Evolutionary conservation across 1,140 invertebrate genomes (phyloP), one percentile per base, ranked within the genome.

Genomic region (Trichonephila inaurata): DNA sequence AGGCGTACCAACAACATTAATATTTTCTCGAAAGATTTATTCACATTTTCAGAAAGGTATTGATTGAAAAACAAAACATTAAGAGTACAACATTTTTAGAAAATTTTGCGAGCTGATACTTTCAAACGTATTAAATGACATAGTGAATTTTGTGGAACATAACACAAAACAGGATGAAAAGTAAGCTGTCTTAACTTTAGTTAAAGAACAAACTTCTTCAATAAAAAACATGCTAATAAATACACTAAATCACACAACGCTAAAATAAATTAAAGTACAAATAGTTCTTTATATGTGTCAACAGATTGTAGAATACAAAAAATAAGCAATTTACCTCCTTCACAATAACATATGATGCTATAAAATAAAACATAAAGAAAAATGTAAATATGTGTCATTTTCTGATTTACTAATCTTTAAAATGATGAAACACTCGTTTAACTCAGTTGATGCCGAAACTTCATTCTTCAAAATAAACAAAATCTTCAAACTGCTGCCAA

Each of bases 401-500:
- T 77, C 14, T 18, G 16, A 28, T 7, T 77, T 40, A 40, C 14
- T 33, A 77, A 33, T 33, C 33, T 77, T 77, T 3, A 77, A 18
- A 40, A 40, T 19, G 1, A 64, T 64, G 18, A 64, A 18, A 18
- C 16, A 18, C 62, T 51, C 51, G 10, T 10, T 51, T 7, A 12
- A 64, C 0, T 16, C 0, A 64, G 16, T 19, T 64, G 62, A 21
- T 64, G 6, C 62, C 24, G 24, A 28, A 77, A 77, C 28, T 28
- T 77, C 18, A 18, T 33, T 40, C 16, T 33, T 19, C 72, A 77
- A 77, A 77, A 77, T 77, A 77, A 77, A 77, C 72, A 77, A 77
- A 18, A 33, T 77, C 28, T 10, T 6, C 3, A 18, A 7, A 40
- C 28, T 33, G 28, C 33, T 77, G 72, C 72, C 72, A 77, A 64